Conservation (phyloP, 2,888 invertebrate species). For the Amphipyra tragopoginis region DNA sequence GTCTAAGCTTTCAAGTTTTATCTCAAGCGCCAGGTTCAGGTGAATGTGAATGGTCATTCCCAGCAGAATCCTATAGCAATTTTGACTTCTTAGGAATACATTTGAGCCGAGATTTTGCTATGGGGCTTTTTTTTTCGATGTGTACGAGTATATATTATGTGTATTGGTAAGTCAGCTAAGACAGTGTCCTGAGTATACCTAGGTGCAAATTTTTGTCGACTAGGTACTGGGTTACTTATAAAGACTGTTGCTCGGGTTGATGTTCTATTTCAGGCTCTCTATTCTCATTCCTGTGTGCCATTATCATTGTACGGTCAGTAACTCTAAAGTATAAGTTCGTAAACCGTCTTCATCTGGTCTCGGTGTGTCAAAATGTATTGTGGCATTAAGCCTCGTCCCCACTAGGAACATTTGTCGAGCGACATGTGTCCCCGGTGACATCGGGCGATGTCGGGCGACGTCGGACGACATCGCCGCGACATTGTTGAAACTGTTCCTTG, state of each 20-base stretch:
- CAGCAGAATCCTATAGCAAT: too few species aligned
- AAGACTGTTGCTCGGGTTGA: slow-evolving; percentile 7
- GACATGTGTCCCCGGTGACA: too few species aligned
- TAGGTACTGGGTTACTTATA: slow-evolving; percentile 3
- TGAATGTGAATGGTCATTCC: too few species aligned
- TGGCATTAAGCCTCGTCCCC: too few species aligned
- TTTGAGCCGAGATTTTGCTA: slow-evolving; percentile 1
- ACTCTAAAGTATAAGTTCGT: slow-evolving; percentile 1
- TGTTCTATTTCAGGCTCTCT: slow-evolving; percentile 13
- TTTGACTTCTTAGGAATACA: too few species aligned
- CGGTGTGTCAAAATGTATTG: slow-evolving; percentile 1
- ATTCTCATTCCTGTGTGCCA: slow-evolving; percentile 8
- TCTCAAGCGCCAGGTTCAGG: too few species aligned
- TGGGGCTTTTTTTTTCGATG: not conserved
- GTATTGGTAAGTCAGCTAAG: slow-evolving; percentile 8
- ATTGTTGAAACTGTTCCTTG: too few species aligned
- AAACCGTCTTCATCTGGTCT: slow-evolving; percentile 6
- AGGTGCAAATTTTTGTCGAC: slow-evolving; percentile 7
- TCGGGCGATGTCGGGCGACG: too few species aligned
- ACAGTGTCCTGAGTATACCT: slow-evolving; percentile 12
- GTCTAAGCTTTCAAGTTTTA: too few species aligned
- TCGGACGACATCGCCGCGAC: too few species aligned
- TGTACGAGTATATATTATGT: too few species aligned
- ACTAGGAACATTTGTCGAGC: too few species aligned
- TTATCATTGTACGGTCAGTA: slow-evolving; percentile 7